Evolutionary conservation across 2,797 vertebrate genomes (phyloP).

Genomic region (Rhinatrema bivittatum): DNA sequence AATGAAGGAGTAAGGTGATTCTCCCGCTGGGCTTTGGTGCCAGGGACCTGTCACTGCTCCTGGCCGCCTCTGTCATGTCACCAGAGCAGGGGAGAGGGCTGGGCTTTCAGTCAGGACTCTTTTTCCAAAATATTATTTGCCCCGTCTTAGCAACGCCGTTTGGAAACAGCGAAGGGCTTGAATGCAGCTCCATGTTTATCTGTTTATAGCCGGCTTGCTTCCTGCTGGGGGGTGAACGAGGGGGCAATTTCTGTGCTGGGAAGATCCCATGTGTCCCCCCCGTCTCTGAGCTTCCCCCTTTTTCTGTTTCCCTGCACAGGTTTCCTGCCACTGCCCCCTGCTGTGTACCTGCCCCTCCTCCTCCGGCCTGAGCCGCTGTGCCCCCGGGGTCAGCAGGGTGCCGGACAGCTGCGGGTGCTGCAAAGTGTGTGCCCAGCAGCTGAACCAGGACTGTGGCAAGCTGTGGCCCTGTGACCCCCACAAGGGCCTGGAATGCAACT

Average conservation of each 20-base stretch:
- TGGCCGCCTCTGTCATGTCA: too few species aligned
- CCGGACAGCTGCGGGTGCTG: conserved; percentile 70
- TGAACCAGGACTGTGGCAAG: conserved; percentile 65
- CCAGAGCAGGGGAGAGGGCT: too few species aligned
- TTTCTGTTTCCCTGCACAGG: conserved; percentile 46
- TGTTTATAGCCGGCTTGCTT: not conserved
- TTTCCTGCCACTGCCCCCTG: conserved; percentile 38
- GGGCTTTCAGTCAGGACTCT: too few species aligned
- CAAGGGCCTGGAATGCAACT: conserved; percentile 73
- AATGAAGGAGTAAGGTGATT: too few species aligned
- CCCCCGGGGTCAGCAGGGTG: conserved; percentile 55
- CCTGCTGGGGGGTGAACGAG: conserved; percentile 37
- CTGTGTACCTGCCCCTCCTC: conserved; percentile 55
- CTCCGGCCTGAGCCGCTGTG: conserved; percentile 49
- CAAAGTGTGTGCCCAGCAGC: conserved; percentile 66
- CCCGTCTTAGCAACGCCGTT: too few species aligned
- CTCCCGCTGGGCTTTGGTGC: too few species aligned
- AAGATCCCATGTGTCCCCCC: too few species aligned
- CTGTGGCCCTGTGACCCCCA: conserved; percentile 66
- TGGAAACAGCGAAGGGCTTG: too few species aligned
- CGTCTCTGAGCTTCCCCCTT: too few species aligned
- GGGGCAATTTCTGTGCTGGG: conserved; percentile 54
- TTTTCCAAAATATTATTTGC: too few species aligned
- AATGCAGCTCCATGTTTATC: too few species aligned
- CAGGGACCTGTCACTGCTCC: too few species aligned